These are phyloP conservation scores for Toxotes lorentzi DNA, from an alignment of 2,797 vertebrate genomes.

Conservation along the genomic window DNA sequence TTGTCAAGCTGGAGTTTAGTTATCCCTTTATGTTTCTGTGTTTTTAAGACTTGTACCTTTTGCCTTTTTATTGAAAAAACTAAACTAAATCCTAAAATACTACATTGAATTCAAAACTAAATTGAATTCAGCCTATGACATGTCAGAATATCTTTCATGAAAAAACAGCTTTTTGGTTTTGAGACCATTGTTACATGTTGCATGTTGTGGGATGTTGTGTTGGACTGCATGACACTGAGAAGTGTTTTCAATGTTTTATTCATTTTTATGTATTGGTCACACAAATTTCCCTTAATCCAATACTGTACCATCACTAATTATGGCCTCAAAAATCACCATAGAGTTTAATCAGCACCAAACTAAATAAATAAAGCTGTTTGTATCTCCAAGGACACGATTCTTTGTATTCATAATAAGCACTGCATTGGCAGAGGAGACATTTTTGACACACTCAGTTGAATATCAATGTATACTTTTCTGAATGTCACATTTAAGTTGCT, in stretches of 20 bases:
- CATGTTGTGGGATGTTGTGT: no score
- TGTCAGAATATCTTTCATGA: no score
- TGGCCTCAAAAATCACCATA: neutral
- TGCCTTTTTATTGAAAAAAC: neutral
- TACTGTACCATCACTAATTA: neutral
- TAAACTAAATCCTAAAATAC: no score
- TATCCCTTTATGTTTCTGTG: no score
- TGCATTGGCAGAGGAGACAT: neutral
- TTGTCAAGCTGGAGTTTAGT: no score
- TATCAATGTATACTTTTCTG: constrained; percentile 21
- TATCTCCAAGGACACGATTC: constrained; percentile 1
- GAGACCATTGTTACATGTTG: neutral
- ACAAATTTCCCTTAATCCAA: neutral
- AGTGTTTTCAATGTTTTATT: neutral
- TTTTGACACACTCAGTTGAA: constrained; percentile 11
- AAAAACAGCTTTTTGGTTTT: neutral
- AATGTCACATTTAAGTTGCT: constrained; percentile 23
- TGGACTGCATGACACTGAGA: neutral
- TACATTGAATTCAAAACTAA: neutral
- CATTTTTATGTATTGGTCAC: neutral
- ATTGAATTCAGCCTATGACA: neutral
- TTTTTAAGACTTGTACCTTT: no score
- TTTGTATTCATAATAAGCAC: constrained; percentile 8
- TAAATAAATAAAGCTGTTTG: neutral
- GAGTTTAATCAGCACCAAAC: constrained; percentile 15